These are phyloP conservation scores for Nettapus auritus DNA, from an alignment of 2,113 vertebrate genomes.

Conservation along the genomic window DNA sequence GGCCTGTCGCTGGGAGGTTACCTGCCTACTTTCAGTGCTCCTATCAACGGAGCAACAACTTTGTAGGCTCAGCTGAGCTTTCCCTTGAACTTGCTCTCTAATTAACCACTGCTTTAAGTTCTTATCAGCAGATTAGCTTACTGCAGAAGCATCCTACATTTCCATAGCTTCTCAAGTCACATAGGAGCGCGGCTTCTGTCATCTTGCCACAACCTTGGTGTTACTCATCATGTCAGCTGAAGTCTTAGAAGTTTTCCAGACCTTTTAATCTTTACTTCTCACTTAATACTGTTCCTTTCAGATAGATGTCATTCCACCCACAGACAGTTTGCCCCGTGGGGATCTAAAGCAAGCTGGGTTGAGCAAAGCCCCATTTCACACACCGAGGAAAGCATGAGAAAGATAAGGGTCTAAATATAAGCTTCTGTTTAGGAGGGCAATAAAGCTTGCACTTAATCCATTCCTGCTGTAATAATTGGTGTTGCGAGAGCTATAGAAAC, in stretches of 20 bases:
- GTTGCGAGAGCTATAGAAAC: background rate
- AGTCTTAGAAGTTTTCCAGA: conserved; percentile 47
- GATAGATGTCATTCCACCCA: background rate
- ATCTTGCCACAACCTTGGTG: background rate
- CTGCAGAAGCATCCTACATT: conserved; percentile 32
- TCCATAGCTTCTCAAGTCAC: conserved; percentile 40
- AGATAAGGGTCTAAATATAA: conserved; percentile 21
- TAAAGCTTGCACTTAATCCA: background rate
- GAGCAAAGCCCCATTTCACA: conserved; percentile 27
- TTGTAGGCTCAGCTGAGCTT: background rate
- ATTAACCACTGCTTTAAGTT: conserved; percentile 43
- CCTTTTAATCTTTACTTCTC: conserved; percentile 38
- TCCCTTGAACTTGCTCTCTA: conserved; percentile 44
- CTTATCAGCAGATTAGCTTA: conserved; percentile 59
- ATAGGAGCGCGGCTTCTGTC: background rate
- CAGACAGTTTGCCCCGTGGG: background rate
- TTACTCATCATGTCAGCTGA: background rate
- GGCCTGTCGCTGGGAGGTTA: background rate
- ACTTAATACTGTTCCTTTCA: background rate
- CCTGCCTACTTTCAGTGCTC: background rate
- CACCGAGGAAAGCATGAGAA: background rate
- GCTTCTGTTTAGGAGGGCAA: background rate
- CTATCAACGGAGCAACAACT: background rate
- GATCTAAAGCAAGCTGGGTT: background rate
- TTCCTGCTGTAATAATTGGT: conserved; percentile 3